Percentiles rank a stretch among this genome's conserved stretches.
Evolutionary conservation across 2,888 invertebrate species (phyloP).

Genomic region (Idaea aversata): DNA sequence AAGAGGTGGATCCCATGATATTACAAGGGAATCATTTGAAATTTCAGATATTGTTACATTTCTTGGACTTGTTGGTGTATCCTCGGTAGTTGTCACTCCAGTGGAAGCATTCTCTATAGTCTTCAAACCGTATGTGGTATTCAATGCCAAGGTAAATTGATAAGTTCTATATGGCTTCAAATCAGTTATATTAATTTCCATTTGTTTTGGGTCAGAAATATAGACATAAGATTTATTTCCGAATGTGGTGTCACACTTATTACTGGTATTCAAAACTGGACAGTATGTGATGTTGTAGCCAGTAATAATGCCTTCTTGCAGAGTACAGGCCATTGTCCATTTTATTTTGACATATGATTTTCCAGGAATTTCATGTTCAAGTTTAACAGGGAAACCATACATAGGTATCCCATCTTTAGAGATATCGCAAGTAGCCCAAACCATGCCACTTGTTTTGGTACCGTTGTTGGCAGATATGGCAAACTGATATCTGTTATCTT

Average conservation of each 20-base stretch:
- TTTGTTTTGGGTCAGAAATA: constrained; percentile 68
- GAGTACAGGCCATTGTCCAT: constrained; percentile 89
- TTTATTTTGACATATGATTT: constrained; percentile 76
- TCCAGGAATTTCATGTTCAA: constrained; percentile 58
- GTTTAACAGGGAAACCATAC: constrained; percentile 74
- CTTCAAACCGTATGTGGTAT: constrained; percentile 63
- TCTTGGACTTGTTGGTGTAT: constrained; percentile 80
- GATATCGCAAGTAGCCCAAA: constrained; percentile 88
- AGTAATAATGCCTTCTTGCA: constrained; percentile 84
- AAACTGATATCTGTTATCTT: constrained; percentile 84
- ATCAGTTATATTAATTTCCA: constrained; percentile 79
- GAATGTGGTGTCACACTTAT: constrained; percentile 76
- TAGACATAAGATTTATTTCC: constrained; percentile 53
- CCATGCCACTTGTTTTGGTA: constrained; percentile 88
- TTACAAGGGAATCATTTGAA: constrained; percentile 81
- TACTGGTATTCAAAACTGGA: constrained; percentile 76
- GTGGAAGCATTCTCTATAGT: constrained; percentile 76
- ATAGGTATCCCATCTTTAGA: constrained; percentile 72
- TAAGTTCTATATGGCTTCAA: constrained; percentile 89
- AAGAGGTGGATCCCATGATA: constrained; percentile 85
- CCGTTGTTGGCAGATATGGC: constrained; percentile 89
- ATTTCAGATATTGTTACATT: constrained; percentile 81
- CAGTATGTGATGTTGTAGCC: constrained; percentile 90
- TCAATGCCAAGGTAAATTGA: constrained; percentile 84
- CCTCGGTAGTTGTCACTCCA: constrained; percentile 85